Conservation (phyloP, 2,797 vertebrate genomes). For the Hypotaenidia philippensis region DNA sequence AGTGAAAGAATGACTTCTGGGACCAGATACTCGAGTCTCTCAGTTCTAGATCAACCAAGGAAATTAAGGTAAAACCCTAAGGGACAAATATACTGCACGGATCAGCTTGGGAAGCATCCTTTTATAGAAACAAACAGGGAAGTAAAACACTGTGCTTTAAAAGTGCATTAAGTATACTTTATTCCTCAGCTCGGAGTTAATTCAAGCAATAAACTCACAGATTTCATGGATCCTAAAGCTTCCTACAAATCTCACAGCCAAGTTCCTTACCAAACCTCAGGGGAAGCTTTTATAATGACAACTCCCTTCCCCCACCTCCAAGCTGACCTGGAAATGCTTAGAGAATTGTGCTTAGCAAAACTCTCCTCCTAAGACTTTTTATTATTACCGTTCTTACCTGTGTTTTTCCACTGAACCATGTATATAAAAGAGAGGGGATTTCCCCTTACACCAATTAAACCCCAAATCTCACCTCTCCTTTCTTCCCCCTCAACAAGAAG, state of each 20-base stretch:
- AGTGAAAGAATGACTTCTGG: conserved; percentile 30
- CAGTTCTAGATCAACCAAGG: conserved; percentile 40
- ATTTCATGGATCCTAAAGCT: conserved; percentile 20
- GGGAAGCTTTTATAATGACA: conserved; percentile 31
- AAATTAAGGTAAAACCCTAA: conserved; percentile 46
- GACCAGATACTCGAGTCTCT: background rate
- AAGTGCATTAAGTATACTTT: conserved; percentile 41
- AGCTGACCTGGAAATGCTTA: conserved; percentile 55
- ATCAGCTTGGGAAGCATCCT: conserved; percentile 44
- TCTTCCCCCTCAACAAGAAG: conserved; percentile 77
- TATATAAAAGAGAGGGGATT: conserved; percentile 73
- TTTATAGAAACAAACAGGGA: conserved; percentile 25
- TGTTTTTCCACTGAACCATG: conserved; percentile 35
- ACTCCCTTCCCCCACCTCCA: conserved; percentile 1
- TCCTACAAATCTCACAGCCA: background rate
- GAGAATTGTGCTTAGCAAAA: conserved; percentile 36
- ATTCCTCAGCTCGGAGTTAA: conserved; percentile 24
- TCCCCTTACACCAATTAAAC: conserved; percentile 80
- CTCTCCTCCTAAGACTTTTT: conserved; percentile 43
- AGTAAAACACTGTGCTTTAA: conserved; percentile 39
- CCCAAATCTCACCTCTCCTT: conserved; percentile 71
- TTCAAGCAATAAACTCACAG: conserved; percentile 50
- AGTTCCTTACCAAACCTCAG: background rate
- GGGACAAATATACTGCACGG: conserved; percentile 21
- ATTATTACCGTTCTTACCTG: conserved; percentile 42